Conservation (phyloP, 1,140 invertebrate genomes). For the Drosophila parabipectinata region DNA sequence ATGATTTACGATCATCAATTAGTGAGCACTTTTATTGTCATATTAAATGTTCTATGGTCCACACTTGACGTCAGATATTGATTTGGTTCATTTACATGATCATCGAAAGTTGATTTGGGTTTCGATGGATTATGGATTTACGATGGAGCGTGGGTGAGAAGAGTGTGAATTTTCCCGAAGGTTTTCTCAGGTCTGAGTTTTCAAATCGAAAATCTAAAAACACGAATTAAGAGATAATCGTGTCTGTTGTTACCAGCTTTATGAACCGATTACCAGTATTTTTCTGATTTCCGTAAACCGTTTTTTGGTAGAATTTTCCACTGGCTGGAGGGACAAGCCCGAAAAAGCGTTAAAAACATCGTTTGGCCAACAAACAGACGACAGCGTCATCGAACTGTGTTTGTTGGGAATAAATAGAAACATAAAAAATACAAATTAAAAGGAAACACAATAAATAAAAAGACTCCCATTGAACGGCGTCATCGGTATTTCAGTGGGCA, state of each 20-base stretch:
- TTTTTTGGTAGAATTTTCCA: slow-evolving; percentile 61
- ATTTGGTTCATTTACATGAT: slow-evolving; percentile 70
- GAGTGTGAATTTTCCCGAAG: slow-evolving; percentile 11
- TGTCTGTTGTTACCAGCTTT: background rate
- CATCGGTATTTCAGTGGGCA: slow-evolving; percentile 21
- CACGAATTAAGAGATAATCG: background rate
- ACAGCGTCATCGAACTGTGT: slow-evolving; percentile 71
- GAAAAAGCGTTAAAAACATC: slow-evolving; percentile 48
- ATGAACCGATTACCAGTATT: background rate
- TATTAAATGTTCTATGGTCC: slow-evolving; percentile 79
- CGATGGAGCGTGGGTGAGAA: background rate
- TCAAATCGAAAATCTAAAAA: background rate
- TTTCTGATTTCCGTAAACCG: slow-evolving; percentile 11
- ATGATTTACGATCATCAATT: slow-evolving; percentile 44
- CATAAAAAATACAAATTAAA: slow-evolving; percentile 52
- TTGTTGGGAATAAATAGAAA: slow-evolving; percentile 71
- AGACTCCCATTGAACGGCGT: slow-evolving; percentile 65
- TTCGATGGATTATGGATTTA: slow-evolving; percentile 4
- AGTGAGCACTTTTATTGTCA: slow-evolving; percentile 65
- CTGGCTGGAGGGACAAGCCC: slow-evolving; percentile 57
- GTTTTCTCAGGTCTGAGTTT: background rate
- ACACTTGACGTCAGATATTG: slow-evolving; percentile 67
- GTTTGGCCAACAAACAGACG: slow-evolving; percentile 46
- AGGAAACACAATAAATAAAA: slow-evolving; percentile 69
- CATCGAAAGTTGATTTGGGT: slow-evolving; percentile 47